phyloP scores from a whole-genome alignment of 2,797 vertebrate species.

The Orientallactaga sibirica region DNA sequence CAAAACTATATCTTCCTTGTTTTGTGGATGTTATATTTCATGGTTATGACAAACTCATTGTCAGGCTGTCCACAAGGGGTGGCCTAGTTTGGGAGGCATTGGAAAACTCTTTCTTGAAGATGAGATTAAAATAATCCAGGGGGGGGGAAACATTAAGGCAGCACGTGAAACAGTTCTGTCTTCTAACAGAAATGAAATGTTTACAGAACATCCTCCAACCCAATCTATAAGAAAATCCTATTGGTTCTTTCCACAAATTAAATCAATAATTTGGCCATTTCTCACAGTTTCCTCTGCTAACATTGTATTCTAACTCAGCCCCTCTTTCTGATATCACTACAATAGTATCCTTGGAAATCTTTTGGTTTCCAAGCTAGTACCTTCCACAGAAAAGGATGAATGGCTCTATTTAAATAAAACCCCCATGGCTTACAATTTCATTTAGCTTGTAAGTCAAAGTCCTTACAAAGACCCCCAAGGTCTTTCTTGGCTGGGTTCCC shows the following conservation, averaged over 20 bases:
- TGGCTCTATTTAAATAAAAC: conserved; percentile 15
- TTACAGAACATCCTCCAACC: conserved; percentile 54
- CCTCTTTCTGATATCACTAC: background rate
- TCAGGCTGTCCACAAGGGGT: conserved; percentile 26
- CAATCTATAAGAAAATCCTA: conserved; percentile 61
- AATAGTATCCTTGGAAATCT: conserved; percentile 11
- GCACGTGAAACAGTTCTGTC: conserved; percentile 51
- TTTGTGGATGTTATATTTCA: background rate
- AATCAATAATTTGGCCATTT: conserved; percentile 47
- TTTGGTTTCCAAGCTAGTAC: background rate
- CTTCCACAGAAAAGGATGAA: background rate
- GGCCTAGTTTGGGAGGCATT: background rate
- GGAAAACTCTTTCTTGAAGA: conserved; percentile 42
- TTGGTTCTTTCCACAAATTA: conserved; percentile 52
- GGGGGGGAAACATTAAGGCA: conserved; percentile 44
- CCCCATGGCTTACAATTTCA: conserved; percentile 34
- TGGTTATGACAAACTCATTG: conserved; percentile 23
- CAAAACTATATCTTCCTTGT: background rate
- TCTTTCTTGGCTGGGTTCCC: background rate
- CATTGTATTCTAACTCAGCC: background rate
- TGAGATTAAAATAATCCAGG: conserved; percentile 49
- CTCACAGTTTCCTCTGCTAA: conserved; percentile 44
- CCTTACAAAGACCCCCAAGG: conserved; percentile 18
- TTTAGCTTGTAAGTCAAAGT: conserved; percentile 34
- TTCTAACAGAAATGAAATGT: conserved; percentile 60